Conservation (phyloP, 1,140 invertebrate genomes). For the Telenomus remus region DNA sequence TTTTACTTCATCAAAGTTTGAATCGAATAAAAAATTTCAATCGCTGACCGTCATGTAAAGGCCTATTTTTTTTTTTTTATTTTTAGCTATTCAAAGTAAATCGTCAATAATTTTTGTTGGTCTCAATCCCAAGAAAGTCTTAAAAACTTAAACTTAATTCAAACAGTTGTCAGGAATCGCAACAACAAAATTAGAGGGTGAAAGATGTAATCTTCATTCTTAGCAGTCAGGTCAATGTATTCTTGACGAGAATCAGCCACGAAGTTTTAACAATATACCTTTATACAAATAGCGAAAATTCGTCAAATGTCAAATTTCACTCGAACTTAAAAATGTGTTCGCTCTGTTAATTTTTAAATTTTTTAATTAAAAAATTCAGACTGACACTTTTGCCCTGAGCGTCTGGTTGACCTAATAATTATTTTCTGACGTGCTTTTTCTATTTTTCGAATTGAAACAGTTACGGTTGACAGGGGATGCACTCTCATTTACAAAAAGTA, state of each 20-base stretch:
- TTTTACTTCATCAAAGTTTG: no score
- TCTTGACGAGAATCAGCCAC: slow-evolving; percentile 24
- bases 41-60: no score
- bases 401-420: no score
- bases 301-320: slow-evolving; percentile 5
- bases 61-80: no score
- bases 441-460: no score
- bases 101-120: slow-evolving; percentile 11
- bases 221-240: slow-evolving; percentile 34
- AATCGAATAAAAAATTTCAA: no score
- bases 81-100: no score
- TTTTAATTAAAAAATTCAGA: neutral
- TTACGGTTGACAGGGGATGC: neutral
- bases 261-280: slow-evolving; percentile 4
- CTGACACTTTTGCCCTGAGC: no score
- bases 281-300: neutral
- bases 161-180: slow-evolving; percentile 33
- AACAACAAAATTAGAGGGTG: slow-evolving; percentile 47
- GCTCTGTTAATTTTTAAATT: neutral
- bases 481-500: slow-evolving; percentile 34
- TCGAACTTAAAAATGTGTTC: neutral
- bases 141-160: slow-evolving; percentile 45
- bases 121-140: slow-evolving; percentile 21
- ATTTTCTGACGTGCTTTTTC: neutral
- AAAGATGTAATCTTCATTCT: slow-evolving; percentile 38